Conservation (phyloP, 2,113 vertebrate genomes). For the Orthochromis indermauri region DNA sequence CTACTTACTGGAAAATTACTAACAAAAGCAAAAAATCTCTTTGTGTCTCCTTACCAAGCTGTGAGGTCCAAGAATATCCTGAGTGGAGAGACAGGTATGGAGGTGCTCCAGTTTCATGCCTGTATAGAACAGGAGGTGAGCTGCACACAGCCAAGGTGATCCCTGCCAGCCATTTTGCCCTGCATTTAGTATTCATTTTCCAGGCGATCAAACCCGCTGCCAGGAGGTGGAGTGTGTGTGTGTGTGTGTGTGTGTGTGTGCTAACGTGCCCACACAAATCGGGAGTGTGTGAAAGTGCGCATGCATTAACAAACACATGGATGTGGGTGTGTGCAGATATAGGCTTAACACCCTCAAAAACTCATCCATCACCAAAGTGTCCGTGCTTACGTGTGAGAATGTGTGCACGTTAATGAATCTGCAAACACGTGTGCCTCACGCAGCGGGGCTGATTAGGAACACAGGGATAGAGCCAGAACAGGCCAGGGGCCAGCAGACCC, state of each 20-base stretch:
- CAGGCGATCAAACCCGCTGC: constrained; percentile 59
- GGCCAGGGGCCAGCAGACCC: constrained; percentile 45
- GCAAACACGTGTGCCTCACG: constrained; percentile 3
- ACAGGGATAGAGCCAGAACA: constrained; percentile 25
- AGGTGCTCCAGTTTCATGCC: constrained; percentile 39
- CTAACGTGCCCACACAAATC: constrained; percentile 11
- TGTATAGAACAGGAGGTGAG: constrained; percentile 16
- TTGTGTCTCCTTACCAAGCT: neutral
- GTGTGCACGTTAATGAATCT: constrained; percentile 29
- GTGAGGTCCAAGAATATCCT: constrained; percentile 15
- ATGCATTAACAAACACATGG: neutral
- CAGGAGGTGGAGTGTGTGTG: constrained; percentile 14
- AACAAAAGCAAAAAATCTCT: constrained; percentile 17
- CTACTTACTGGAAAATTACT: neutral
- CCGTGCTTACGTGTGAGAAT: neutral
- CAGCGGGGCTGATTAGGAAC: constrained; percentile 28
- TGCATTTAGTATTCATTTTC: constrained; percentile 66
- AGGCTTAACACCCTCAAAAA: constrained; percentile 11
- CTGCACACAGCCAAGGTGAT: constrained; percentile 49
- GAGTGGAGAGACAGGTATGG: neutral
- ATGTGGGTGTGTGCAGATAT: neutral
- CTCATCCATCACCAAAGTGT: neutral
- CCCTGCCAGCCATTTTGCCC: constrained; percentile 63
- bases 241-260: neutral
- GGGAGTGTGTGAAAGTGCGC: neutral